Evolutionary conservation across 2,113 vertebrate species (phyloP), one percentile per base, ranked within the genome.

Genomic region (Nipponia nippon): DNA sequence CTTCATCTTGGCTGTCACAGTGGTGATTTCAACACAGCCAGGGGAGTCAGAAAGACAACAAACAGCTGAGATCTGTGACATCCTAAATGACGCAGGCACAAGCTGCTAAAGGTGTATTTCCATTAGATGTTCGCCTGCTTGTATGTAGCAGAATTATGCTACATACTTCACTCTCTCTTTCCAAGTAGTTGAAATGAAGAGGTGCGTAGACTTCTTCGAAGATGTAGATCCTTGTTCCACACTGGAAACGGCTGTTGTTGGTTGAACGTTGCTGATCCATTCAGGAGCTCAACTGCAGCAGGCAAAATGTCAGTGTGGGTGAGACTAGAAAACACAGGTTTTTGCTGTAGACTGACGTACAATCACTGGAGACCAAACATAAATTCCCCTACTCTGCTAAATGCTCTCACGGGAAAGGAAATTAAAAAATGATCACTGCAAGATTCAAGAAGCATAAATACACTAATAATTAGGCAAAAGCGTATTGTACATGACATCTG

Each of bases 1-100:
- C 93, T 96, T 97, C 92, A 70, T 96, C 95, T 90, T 96, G 96
- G 85, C 96, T 96, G 96, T 95, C 96, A 85, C 58, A 77, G 66
- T 3, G 75, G 82, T 85, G 90, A 94, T 96, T 96, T 94, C 96
- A 90, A 96, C 90, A 95, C 78, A 96, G 87, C 49, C 90, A 86
- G 30, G 52, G 70, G 49, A 93, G 95, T 76, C 92, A 76, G 92
- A 83, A 93, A 93, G 93, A 77, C 82, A 95, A 84, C 62, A 93
- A 91, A 85, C 50, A 96, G 87, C 87, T 83, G 82, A 97, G 85
- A 85, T 94, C 52, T 72, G 70, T 83, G 75, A 49, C 87, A 58
- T 80, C 78, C 71, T 95, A 83, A 96, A 88, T 80, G 87, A 91
- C 0, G 0, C 32, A 66, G 84, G 18, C 82, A 62, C 25, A 11